These are phyloP conservation scores for Pituophis catenifer DNA, from an alignment of 2,113 vertebrate species.

Conservation along the genomic window DNA sequence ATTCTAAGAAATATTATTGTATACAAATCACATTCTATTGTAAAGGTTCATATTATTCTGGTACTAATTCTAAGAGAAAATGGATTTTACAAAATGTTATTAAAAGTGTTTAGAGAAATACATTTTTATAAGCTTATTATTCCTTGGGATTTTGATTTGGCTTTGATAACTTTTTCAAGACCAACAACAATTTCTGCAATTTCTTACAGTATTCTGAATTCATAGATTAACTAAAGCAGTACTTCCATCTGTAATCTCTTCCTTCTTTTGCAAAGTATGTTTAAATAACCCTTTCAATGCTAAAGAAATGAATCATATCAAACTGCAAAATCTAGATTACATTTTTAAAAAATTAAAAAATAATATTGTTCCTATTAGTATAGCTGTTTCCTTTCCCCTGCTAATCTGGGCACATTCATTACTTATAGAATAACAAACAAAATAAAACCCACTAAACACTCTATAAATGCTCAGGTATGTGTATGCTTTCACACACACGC, in stretches of 20 bases:
- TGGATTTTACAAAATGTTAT: neutral
- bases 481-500: neutral
- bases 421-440: neutral
- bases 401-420: neutral
- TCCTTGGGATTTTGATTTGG: neutral
- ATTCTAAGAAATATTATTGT: neutral
- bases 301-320: neutral
- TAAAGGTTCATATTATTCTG: neutral
- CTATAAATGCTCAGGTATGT: neutral
- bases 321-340: neutral
- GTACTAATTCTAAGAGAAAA: neutral
- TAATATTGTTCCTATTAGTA: neutral
- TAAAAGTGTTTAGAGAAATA: neutral
- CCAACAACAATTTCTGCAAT: neutral
- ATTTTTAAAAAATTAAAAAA: neutral
- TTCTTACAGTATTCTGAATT: neutral
- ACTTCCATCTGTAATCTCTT: neutral
- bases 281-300: neutral
- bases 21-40: neutral
- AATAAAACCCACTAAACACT: neutral
- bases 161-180: neutral
- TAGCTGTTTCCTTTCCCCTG: neutral
- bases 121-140: neutral
- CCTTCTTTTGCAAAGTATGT: neutral
- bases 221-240: neutral